These are phyloP conservation scores for Bombylius discolor DNA, from an alignment of 2,888 invertebrate genomes.

Conservation along the genomic window DNA sequence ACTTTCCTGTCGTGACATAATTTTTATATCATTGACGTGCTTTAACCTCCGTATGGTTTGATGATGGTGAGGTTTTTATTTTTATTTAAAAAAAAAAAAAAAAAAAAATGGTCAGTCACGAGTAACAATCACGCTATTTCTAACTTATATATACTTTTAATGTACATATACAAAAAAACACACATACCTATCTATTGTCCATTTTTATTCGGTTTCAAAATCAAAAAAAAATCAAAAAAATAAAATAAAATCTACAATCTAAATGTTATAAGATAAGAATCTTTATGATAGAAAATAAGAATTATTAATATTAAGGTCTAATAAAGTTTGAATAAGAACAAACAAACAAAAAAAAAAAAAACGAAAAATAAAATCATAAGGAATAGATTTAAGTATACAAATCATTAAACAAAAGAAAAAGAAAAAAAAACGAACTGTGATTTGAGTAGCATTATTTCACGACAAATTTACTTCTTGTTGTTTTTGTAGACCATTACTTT, in stretches of 20 bases:
- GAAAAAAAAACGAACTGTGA: no score
- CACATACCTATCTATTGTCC: not conserved
- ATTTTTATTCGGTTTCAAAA: not conserved
- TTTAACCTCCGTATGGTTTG: constrained; percentile 10
- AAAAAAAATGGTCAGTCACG: not conserved
- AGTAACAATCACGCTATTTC: not conserved
- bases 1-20: constrained; percentile 38
- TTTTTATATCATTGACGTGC: constrained; percentile 29
- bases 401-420: no score
- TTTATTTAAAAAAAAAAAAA: no score
- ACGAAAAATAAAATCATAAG: no score
- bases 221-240: not conserved
- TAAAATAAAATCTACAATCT: no score
- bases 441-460: no score
- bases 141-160: not conserved
- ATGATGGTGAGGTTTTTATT: no score
- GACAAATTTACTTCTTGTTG: no score
- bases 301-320: constrained; percentile 15
- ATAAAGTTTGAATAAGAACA: no score
- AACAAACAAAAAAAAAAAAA: no score
- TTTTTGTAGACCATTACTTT: no score
- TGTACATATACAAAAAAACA: not conserved
- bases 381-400: no score
- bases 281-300: constrained; percentile 21
- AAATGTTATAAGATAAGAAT: constrained; percentile 16